Base-by-base conservation (phyloP, 2,113 vertebrate genomes). In the Gorsachius goisagi region DNA sequence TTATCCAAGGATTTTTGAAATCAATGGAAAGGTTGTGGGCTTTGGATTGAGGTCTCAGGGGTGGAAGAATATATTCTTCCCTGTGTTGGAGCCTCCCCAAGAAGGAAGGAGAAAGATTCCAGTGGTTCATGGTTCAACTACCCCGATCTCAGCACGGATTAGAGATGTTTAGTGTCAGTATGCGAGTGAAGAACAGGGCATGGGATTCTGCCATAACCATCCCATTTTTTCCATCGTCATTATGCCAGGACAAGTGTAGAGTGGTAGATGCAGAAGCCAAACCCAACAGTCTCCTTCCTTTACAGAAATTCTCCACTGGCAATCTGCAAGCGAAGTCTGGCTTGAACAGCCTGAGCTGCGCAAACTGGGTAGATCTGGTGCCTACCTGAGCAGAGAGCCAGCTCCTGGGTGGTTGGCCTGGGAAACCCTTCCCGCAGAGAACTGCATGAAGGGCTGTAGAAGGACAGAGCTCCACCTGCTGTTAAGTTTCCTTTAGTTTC, bases 391-490 rank as follows among this genome's bases (percentile, higher is more conserved):
- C 74, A 27, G 41, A 3, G 67, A 44, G 60, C 27, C 22, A 13
- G 58, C 50, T 63, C 33, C 67, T 3, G 91, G 63, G 6, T 9
- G 27, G 13, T 5, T 2, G 75, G 41, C 39, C 2, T 9, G 53
- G 79, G 52, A 39, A 56, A 2, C 9, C n/a, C 47, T 64, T 55
- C 47, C 58, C 3, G 0, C 9, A 1, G 73, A 41, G 62, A 39
- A 3, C 72, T 8, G 5, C 3, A 3, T 4, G 26, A 21, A 33
- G 79, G 67, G n/a, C 62, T 68, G 71, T 10, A 3, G 52, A 12
- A 53, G 58, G 85, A 23, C 91, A 74, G 13, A 83, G 82, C 85
- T 95, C 90, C 45, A 2, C 90, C 91, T 79, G 87, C 93, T 47
- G 85, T 39, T 18, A 0, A 5, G 2, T 60, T 72, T 27, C 5